A percentile compares a stretch with the other conserved stretches of the same genome.
Conservation (phyloP, 2,888 invertebrate species). For the Spilosoma lubricipeda region DNA sequence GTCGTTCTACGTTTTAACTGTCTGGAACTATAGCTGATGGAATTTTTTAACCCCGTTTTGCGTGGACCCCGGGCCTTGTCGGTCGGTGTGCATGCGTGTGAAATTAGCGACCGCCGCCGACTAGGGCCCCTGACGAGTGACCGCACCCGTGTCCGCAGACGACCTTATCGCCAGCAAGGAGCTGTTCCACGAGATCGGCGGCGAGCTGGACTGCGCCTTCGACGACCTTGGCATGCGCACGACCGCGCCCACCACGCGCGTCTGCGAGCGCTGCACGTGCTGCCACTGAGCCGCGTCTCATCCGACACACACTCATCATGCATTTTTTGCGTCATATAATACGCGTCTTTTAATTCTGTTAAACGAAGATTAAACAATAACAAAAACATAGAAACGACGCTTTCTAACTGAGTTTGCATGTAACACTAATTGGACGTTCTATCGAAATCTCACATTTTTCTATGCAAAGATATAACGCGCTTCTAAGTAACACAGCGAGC, state of each 20-base stretch:
- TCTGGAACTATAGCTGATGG: slow-evolving; percentile 80
- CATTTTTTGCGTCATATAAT: slow-evolving; percentile 65
- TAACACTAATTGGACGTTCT: slow-evolving; percentile 47
- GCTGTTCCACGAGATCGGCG: slow-evolving; percentile 96
- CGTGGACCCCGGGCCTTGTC: slow-evolving; percentile 23
- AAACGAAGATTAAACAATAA: slow-evolving; percentile 48
- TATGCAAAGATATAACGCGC: slow-evolving; percentile 53
- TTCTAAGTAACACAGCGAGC: slow-evolving; percentile 61
- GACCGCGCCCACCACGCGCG: slow-evolving; percentile 48
- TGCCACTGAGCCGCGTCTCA: slow-evolving; percentile 68
- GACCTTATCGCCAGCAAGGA: slow-evolving; percentile 95
- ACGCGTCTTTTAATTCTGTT: slow-evolving; percentile 53
- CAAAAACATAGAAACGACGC: slow-evolving; percentile 42
- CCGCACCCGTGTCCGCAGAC: slow-evolving; percentile 87
- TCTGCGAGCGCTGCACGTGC: slow-evolving; percentile 80
- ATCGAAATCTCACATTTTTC: slow-evolving; percentile 43
- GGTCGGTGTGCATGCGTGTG: slow-evolving; percentile 61
- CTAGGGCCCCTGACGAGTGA: slow-evolving; percentile 54
- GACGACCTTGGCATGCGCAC: slow-evolving; percentile 86
- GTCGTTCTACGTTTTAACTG: slow-evolving; percentile 54
- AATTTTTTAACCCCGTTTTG: slow-evolving; percentile 58
- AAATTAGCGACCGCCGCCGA: slow-evolving; percentile 48
- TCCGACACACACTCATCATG: slow-evolving; percentile 53
- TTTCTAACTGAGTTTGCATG: slow-evolving; percentile 67
- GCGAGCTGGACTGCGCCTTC: slow-evolving; percentile 97